These are phyloP conservation scores for Pteronotus mesoamericanus DNA, from an alignment of 2,797 vertebrate genomes.

Conservation along the genomic window DNA sequence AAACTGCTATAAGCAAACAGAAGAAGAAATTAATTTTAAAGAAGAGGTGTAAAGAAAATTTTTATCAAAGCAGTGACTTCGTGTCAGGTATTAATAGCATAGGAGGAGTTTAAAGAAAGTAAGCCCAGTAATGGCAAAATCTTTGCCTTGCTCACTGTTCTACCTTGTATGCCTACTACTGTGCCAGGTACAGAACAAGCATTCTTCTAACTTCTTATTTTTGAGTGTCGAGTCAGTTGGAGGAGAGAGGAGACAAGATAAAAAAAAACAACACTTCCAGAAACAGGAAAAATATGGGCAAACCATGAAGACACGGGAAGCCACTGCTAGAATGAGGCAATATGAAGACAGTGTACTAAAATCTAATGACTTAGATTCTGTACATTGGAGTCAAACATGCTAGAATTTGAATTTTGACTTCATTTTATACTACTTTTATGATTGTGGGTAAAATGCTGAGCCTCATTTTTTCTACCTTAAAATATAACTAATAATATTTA, in stretches of 20 bases:
- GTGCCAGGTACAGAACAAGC: background rate
- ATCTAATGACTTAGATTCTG: background rate
- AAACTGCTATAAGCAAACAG: background rate
- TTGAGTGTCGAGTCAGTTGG: background rate
- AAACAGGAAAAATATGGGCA: background rate
- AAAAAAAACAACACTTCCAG: background rate
- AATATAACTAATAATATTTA: constrained; percentile 20
- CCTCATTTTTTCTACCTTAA: constrained; percentile 5
- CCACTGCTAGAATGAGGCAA: background rate
- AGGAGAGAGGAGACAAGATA: background rate
- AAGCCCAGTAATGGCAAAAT: background rate
- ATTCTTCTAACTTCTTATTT: background rate
- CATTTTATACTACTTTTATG: background rate
- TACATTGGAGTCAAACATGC: background rate
- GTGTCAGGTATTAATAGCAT: background rate
- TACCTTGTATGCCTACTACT: background rate
- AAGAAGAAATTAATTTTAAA: constrained; percentile 7
- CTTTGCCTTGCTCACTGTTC: background rate
- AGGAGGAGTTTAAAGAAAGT: background rate
- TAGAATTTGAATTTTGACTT: constrained; percentile 25
- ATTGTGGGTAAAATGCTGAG: background rate
- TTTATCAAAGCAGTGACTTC: constrained; percentile 4
- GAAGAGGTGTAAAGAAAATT: background rate
- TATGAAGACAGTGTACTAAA: background rate
- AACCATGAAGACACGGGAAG: background rate